These are phyloP conservation scores for Trichopria drosophilae DNA, from an alignment of 2,888 invertebrate species.

Conservation along the genomic window DNA sequence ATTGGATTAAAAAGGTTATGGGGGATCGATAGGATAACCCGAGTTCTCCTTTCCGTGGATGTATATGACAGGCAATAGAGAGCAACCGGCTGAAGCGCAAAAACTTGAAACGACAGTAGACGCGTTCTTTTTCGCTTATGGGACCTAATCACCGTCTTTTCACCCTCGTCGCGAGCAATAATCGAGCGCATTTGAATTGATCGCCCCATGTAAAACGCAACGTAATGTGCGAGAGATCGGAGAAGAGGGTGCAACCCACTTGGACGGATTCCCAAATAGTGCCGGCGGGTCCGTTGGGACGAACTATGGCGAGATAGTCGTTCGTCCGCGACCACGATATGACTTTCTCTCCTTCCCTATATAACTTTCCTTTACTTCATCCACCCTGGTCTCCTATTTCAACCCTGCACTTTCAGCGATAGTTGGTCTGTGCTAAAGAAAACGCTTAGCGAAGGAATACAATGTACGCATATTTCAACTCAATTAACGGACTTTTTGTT, in stretches of 20 bases:
- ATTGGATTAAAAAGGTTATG: no score
- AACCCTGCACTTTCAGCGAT: conserved; percentile 28
- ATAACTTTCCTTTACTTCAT: no score
- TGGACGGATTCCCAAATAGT: conserved; percentile 46
- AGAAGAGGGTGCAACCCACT: conserved; percentile 46
- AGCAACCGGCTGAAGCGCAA: no score
- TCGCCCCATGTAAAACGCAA: neutral
- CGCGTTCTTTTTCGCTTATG: neutral
- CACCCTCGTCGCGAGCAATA: conserved; percentile 4
- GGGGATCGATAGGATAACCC: no score
- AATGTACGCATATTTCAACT: no score
- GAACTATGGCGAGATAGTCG: conserved; percentile 18
- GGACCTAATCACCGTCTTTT: conserved; percentile 15
- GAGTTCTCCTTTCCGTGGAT: no score
- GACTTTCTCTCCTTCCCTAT: conserved; percentile 10
- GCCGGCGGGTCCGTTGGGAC: conserved; percentile 27
- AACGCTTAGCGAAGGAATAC: conserved; percentile 21
- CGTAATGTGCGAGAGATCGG: conserved; percentile 36
- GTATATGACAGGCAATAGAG: no score
- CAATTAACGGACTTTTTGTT: no score
- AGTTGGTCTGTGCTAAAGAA: conserved; percentile 16
- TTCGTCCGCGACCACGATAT: conserved; percentile 5
- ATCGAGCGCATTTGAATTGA: conserved; percentile 10
- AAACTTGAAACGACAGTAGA: no score
- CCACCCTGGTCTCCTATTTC: conserved; percentile 27